Conservation (phyloP, 2,888 invertebrate species). For the Allygus modestus region DNA sequence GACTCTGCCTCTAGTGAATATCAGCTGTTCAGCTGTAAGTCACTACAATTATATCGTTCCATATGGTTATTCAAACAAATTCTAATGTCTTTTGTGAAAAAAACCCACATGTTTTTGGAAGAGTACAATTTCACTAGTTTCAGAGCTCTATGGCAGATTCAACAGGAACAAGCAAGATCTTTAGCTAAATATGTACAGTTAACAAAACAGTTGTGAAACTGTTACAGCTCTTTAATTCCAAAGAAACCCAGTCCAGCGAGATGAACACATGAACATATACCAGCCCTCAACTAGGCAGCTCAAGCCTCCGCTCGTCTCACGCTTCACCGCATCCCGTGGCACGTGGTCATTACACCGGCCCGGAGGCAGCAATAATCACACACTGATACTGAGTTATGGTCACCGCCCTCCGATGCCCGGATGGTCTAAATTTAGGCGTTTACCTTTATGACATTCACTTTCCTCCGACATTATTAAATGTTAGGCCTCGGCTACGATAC, state of each 20-base stretch:
- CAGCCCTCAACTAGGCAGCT: not conserved
- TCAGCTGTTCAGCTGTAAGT: too few species aligned
- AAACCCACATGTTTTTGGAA: too few species aligned
- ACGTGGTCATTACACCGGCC: not conserved
- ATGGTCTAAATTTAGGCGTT: not conserved
- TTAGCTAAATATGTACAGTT: too few species aligned
- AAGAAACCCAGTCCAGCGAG: not conserved
- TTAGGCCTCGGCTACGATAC: too few species aligned
- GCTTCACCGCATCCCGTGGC: not conserved
- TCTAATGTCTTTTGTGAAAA: too few species aligned
- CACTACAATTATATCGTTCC: too few species aligned
- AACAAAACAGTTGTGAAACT: too few species aligned
- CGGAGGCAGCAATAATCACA: conserved; percentile 2
- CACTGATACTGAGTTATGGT: not conserved
- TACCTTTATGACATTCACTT: not conserved
- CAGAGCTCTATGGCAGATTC: too few species aligned
- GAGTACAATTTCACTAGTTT: too few species aligned
- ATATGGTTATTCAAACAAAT: too few species aligned
- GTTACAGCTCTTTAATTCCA: not conserved
- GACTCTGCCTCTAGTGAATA: too few species aligned
- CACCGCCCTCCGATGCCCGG: not conserved
- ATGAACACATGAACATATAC: not conserved
- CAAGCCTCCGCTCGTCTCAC: not conserved
- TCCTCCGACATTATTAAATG: not conserved
- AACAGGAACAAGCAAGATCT: too few species aligned